Evolutionary conservation across 2,888 invertebrate genomes (phyloP).

Genomic region (Drosophila sordidapex): DNA sequence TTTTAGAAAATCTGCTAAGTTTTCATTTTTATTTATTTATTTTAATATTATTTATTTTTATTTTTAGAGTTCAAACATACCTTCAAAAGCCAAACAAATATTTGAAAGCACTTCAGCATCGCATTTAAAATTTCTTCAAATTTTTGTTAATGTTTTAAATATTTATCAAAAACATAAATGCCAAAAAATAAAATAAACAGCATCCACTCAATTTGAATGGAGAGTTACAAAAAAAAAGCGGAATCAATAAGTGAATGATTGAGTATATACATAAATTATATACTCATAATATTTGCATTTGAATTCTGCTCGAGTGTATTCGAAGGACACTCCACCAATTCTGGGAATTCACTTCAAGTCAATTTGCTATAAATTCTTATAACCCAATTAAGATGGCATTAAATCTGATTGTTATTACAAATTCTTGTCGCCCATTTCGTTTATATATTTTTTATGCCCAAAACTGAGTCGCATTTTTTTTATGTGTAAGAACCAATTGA

Average conservation of each 20-base stretch:
- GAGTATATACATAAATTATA: neutral
- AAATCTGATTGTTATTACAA: neutral
- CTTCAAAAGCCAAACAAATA: neutral
- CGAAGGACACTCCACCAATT: neutral
- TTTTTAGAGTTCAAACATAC: neutral
- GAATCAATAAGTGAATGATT: neutral
- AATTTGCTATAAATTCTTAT: neutral
- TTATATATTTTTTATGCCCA: neutral
- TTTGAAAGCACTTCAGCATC: neutral
- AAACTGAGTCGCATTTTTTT: neutral
- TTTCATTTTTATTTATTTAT: neutral
- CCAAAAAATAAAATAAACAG: neutral
- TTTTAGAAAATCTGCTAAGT: neutral
- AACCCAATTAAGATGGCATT: neutral
- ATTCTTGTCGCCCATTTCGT: neutral
- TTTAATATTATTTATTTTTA: neutral
- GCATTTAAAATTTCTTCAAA: neutral
- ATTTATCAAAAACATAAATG: neutral
- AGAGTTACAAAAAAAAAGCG: neutral
- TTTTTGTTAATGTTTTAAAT: neutral
- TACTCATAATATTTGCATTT: neutral
- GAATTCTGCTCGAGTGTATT: neutral
- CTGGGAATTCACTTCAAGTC: neutral
- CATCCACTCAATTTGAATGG: neutral
- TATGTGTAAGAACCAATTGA: too few species aligned